Conservation (phyloP, 2,113 vertebrate species). For the Fulmarus glacialis region DNA sequence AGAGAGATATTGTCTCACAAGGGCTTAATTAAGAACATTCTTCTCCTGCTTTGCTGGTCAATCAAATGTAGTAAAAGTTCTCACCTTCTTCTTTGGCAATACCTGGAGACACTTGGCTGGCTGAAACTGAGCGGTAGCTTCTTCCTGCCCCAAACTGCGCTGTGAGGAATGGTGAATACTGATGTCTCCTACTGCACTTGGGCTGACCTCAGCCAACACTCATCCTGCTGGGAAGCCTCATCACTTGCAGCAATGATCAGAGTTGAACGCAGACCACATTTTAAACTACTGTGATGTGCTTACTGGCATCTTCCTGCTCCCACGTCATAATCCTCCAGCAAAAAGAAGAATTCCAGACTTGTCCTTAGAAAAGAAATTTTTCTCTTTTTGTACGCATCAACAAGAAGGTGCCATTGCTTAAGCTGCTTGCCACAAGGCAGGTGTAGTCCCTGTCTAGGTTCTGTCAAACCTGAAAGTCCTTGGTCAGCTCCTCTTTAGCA, state of each 20-base stretch:
- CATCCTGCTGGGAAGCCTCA: not conserved
- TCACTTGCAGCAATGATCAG: not conserved
- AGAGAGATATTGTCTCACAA: not conserved
- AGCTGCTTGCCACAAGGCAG: not conserved
- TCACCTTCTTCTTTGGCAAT: conserved; percentile 11
- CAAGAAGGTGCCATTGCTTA: not conserved
- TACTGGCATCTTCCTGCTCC: not conserved
- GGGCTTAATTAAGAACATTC: not conserved
- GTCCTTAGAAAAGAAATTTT: not conserved
- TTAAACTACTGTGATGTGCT: not conserved
- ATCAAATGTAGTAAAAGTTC: not conserved
- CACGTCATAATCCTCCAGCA: not conserved
- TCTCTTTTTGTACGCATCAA: not conserved
- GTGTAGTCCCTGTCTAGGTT: not conserved
- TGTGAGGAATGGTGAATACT: not conserved
- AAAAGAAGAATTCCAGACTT: not conserved
- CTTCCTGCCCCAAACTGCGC: not conserved
- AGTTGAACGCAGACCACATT: not conserved
- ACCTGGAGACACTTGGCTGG: not conserved
- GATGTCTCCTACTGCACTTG: not conserved
- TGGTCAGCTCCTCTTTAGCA: not conserved
- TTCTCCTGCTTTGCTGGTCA: not conserved
- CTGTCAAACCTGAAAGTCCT: not conserved
- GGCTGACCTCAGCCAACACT: not conserved
- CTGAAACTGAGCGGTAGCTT: not conserved